Evolutionary conservation across 2,888 invertebrate species (phyloP), one percentile per base, ranked within the genome.

Genomic region (Hofmannophila pseudospretella): DNA sequence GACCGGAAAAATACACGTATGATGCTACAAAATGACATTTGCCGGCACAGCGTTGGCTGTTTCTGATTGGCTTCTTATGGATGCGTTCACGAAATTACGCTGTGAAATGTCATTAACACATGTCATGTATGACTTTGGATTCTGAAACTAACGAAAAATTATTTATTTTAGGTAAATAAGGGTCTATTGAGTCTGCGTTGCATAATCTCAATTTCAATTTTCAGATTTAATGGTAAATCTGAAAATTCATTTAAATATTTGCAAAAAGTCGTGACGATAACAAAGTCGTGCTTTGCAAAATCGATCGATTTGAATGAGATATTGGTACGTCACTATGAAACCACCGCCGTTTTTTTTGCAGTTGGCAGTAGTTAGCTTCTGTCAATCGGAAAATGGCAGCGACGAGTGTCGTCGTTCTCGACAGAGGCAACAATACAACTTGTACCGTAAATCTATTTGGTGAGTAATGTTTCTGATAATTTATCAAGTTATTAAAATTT

Each of bases 401-500:
- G 89, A 96, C 96, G 77, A 96, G 95, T 91, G 96, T 96, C 88
- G 96, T 97, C 86, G 95, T 96, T 73, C 90, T 96, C 74, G 96
- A 97, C 89, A 92, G 97, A 84, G 96, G 96, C 85, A 96, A 97
- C 89, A 96, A 96, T 89, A 97, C 96, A 81, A 96, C 96, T 79
- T 96, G 96, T 89, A 96, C 96, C 72, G 95, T 97, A 82, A 97
- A 97, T 90, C 91, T 97, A 86, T 96, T 96, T 88, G 97, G 97
- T 97, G 89, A 91, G 92, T 89, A 51, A 49, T 45, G 39, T 28
- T 49, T 53, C 43, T 31, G 32, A 46, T 44, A 41, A 45, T 49
- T 42, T 45, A 25, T 13, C 36, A 41, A 28, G 26, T 39, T 34
- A 32, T 27, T 41, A 33, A 33, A 19, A 36, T 29, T 28, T 47